phyloP scores from a whole-genome alignment of 2,113 vertebrate species.

The Platanista minor region DNA sequence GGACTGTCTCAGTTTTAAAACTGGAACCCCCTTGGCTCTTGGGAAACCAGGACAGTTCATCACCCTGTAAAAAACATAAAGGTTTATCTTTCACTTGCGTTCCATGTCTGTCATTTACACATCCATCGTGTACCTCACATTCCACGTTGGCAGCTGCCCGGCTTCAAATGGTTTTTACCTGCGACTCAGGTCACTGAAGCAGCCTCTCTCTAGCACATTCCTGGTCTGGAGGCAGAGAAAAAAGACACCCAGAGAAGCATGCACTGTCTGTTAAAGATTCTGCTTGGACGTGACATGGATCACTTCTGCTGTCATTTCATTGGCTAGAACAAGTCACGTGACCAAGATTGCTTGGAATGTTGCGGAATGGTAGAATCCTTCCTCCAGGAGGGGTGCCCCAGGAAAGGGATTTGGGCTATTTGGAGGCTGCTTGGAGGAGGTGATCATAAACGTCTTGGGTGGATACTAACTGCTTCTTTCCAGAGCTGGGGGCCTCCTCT shows the following conservation, averaged over 20 bases:
- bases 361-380: too few relatives aligned
- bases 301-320: background rate
- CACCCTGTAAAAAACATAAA: background rate
- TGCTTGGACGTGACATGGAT: rapidly evolving
- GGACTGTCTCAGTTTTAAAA: background rate
- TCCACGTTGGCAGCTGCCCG: rapidly evolving
- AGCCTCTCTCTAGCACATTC: background rate
- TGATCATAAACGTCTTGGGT: background rate
- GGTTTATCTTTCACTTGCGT: background rate
- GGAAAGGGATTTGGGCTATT: rapidly evolving
- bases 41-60: background rate
- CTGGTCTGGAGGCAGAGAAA: background rate
- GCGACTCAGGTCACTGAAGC: rapidly evolving
- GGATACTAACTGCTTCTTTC: background rate
- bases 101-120: background rate
- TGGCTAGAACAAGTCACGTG: background rate
- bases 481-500: background rate
- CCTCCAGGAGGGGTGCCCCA: background rate
- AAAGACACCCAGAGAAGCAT: background rate
- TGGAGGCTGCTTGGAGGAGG: background rate
- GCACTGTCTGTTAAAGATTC: rapidly evolving
- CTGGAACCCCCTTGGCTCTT: background rate
- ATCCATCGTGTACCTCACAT: rapidly evolving
- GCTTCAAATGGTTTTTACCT: background rate
- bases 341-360: rapidly evolving